A percentile compares a stretch with the other conserved stretches of the same genome.
These are phyloP conservation scores for rat (Rattus norvegicus) DNA, from an alignment of 2,113 vertebrate genomes.

Conservation along the genomic window DNA sequence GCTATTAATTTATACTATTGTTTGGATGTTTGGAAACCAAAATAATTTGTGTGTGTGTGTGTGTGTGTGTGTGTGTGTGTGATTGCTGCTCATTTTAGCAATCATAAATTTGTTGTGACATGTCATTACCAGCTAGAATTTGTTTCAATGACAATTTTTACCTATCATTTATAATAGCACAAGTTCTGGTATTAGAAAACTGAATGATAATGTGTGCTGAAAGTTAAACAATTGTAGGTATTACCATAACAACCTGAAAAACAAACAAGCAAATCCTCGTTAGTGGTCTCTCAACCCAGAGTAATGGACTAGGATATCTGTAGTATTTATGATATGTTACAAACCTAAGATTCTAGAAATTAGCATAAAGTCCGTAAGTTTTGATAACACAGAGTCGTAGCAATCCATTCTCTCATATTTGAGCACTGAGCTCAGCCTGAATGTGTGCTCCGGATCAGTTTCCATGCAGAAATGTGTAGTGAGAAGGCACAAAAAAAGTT, in stretches of 20 bases:
- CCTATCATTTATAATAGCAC: conserved; percentile 29
- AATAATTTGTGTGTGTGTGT: conserved; percentile 58
- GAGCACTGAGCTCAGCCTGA: not conserved
- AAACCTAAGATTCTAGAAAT: not conserved
- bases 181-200: conserved; percentile 59
- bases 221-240: conserved; percentile 45
- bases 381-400: not conserved
- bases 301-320: not conserved
- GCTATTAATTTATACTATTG: conserved; percentile 55
- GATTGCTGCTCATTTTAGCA: conserved; percentile 56
- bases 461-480: not conserved
- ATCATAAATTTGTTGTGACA: conserved; percentile 60
- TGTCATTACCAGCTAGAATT: conserved; percentile 45
- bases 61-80: conserved; percentile 43
- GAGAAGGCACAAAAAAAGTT: not conserved
- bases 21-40: conserved; percentile 62
- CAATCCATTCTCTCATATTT: not conserved
- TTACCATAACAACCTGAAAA: not conserved
- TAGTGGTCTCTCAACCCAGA: not conserved
- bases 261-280: not conserved
- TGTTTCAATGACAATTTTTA: conserved; percentile 54
- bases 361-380: not conserved
- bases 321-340: not conserved
- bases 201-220: conserved; percentile 9
- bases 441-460: not conserved